Evolutionary conservation across 2,888 invertebrate genomes (phyloP).

Genomic region (Ophonus ardosiacus): DNA sequence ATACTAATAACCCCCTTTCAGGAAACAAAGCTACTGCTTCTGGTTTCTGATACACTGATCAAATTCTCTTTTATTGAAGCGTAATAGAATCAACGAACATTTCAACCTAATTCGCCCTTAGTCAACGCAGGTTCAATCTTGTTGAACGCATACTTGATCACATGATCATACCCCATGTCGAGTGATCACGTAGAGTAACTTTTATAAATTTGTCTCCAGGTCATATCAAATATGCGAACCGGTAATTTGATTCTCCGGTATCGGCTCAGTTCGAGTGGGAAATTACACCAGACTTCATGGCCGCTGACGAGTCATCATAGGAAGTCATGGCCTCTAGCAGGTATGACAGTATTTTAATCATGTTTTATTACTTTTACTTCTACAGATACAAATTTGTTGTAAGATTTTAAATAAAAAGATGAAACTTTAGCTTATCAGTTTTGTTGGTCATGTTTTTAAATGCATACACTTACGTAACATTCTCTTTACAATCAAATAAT

Average conservation of each 20-base stretch:
- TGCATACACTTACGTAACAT: no score
- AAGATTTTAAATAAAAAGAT: no score
- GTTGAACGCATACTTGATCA: not conserved
- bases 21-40: conserved; percentile 7
- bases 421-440: no score
- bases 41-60: conserved; percentile 35
- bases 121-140: conserved; percentile 5
- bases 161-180: not conserved
- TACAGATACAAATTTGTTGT: no score
- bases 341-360: conserved; percentile 67
- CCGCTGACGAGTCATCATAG: conserved; percentile 73
- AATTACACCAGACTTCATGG: conserved; percentile 74
- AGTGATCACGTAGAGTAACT: not conserved
- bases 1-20: conserved; percentile 26
- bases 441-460: no score
- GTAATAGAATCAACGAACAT: conserved; percentile 19
- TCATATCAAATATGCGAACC: conserved; percentile 74
- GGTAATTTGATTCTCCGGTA: conserved; percentile 74
- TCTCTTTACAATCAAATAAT: no score
- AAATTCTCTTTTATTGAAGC: conserved; percentile 26
- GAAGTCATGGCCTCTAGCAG: conserved; percentile 74
- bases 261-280: conserved; percentile 71
- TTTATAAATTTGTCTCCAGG: conserved; percentile 58
- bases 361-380: not conserved
- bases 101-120: not conserved